phyloP scores from a whole-genome alignment of 1,140 invertebrate genomes.

The Caenorhabditis inopinata region DNA sequence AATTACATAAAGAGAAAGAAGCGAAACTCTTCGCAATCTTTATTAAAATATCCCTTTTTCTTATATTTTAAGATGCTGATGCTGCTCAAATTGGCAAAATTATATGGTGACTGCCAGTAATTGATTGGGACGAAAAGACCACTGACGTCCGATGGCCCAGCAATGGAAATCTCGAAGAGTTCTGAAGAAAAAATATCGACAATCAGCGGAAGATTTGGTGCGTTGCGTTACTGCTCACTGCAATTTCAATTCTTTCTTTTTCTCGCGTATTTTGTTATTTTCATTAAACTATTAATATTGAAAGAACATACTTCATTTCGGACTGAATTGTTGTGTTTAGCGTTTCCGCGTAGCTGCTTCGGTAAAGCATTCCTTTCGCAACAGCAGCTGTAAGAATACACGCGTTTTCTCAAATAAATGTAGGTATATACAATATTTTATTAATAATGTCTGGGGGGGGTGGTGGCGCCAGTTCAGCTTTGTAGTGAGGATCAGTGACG shows the following conservation, averaged over 20 bases:
- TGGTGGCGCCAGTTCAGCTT: background rate
- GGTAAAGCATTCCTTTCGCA: too few relatives aligned
- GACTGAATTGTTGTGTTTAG: background rate
- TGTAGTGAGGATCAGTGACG: background rate
- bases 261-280: too few relatives aligned
- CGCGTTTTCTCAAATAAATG: too few relatives aligned
- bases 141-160: background rate
- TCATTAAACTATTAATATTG: too few relatives aligned
- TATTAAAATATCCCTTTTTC: too few relatives aligned
- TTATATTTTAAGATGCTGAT: too few relatives aligned
- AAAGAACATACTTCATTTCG: background rate
- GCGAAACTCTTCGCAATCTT: too few relatives aligned
- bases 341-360: background rate
- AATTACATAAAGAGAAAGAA: too few relatives aligned
- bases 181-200: background rate
- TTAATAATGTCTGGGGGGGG: background rate
- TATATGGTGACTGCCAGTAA: background rate
- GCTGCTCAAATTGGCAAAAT: too few relatives aligned
- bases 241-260: background rate
- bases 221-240: background rate
- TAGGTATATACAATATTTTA: background rate
- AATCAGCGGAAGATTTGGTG: background rate
- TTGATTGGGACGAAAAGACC: background rate
- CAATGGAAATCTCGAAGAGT: background rate
- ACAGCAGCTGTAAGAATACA: background rate